Percentiles rank a stretch among this genome's conserved stretches.
These are phyloP conservation scores for Huso huso DNA, from an alignment of 2,797 vertebrate species.

Conservation along the genomic window DNA sequence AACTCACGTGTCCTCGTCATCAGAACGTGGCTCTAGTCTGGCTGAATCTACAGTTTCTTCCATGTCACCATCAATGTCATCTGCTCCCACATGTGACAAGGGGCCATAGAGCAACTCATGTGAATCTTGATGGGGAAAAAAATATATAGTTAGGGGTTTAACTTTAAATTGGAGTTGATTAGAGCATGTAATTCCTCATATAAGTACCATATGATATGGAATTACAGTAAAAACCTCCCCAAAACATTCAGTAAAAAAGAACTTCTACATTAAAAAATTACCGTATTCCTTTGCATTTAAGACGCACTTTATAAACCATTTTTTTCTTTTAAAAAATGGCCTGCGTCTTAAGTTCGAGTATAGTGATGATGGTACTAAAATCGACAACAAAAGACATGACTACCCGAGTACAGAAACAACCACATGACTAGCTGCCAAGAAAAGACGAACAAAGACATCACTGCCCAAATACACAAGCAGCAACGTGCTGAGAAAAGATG, in stretches of 20 bases:
- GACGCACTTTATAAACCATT: too few species aligned
- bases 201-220: neutral
- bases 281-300: too few species aligned
- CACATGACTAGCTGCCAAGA: too few species aligned
- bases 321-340: too few species aligned
- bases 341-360: too few species aligned
- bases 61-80: conserved; percentile 62
- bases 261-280: neutral
- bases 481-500: too few species aligned
- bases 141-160: neutral
- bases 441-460: too few species aligned
- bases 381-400: too few species aligned
- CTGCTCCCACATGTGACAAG: conserved; percentile 40
- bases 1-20: conserved; percentile 88
- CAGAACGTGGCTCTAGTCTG: conserved; percentile 69
- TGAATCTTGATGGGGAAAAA: conserved; percentile 33
- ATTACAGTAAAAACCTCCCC: conserved; percentile 2
- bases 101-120: conserved; percentile 58
- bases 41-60: conserved; percentile 51
- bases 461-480: too few species aligned
- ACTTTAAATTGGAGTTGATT: neutral
- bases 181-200: too few species aligned
- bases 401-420: too few species aligned
- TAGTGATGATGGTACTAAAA: too few species aligned
- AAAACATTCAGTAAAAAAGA: neutral